Evolutionary conservation across 2,888 invertebrate species (phyloP), one percentile per base, ranked within the genome.

Genomic region (Brachyopa scutellaris): DNA sequence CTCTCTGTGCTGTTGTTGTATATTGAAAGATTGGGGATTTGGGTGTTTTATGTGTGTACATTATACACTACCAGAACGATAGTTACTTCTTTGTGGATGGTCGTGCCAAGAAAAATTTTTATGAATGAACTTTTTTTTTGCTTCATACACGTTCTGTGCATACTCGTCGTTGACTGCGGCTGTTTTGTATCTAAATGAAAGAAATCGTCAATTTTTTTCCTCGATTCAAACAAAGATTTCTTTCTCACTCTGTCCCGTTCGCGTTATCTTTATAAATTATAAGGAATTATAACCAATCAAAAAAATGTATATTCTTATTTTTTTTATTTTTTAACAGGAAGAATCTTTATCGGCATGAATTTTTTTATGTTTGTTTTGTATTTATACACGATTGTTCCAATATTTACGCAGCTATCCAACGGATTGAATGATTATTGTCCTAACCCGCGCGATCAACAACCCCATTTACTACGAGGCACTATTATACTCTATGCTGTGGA

Each of bases 51-150:
- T 69, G 47, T 59, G 49, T 59, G 57, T 40, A 26, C 51, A 38
- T 45, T 57, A 51, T 31, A 80, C 53, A 57, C 74, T 57, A 77
- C 47, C 70, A 70, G 57, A 53, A 40, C 45, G 23, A 77, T 47
- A 69, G 74, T 77, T 66, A 40, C 51, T 77, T 55, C 57, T 31
- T 61, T 69, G 64, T 53, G 51, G 40, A 57, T 59, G 31, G 59
- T 59, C 47, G 59, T 49, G 23, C 33, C 36, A 47, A 67, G 62
- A 49, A 11, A 38, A 59, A 77, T 72, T 82, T 82, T 82, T 82
- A 77, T 82, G 82, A 82, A 82, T 82, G 82, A 82, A 82, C 29
- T 69, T 73, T 67, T 69, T 67, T 53, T 53, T 67, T 69, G 62
- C 45, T 31, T 38, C 55, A 38, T 61, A 33, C 55, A 59, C 47